These are phyloP conservation scores for Aegotheles bennettii DNA, from an alignment of 2,113 vertebrate species.

Conservation along the genomic window DNA sequence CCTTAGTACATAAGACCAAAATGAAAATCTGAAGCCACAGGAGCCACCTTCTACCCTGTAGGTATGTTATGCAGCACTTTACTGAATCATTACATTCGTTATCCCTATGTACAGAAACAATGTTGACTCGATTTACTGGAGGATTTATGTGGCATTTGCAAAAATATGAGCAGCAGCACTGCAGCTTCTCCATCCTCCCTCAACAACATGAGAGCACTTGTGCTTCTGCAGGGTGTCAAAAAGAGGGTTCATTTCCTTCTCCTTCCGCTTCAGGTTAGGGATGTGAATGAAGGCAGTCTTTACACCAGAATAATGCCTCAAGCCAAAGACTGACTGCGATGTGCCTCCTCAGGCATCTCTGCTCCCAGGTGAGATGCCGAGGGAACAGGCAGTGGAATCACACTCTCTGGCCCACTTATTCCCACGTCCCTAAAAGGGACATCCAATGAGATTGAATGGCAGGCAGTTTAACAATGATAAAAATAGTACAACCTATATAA, in stretches of 20 bases:
- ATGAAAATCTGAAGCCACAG: not conserved
- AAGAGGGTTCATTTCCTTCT: not conserved
- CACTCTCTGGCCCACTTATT: constrained; percentile 51
- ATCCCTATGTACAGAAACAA: not conserved
- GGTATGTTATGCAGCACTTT: not conserved
- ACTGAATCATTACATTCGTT: not conserved
- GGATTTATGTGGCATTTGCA: not conserved
- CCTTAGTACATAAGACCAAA: not conserved
- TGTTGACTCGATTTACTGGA: not conserved
- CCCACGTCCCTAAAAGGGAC: constrained; percentile 12
- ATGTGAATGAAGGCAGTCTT: not conserved
- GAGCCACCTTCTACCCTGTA: not conserved
- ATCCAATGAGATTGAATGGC: constrained; percentile 55
- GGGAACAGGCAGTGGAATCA: not conserved
- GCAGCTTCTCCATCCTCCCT: not conserved
- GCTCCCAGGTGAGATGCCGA: not conserved
- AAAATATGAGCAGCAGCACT: not conserved
- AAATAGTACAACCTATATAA: constrained; percentile 66
- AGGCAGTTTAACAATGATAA: constrained; percentile 50
- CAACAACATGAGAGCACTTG: not conserved
- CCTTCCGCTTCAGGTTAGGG: not conserved
- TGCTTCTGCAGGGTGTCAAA: not conserved
- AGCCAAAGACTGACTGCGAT: not conserved
- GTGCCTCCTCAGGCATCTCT: fast-evolving
- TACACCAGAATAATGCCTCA: not conserved